phyloP scores from a whole-genome alignment of 2,888 invertebrate species.

The Liopterus haemorrhoidalis region DNA sequence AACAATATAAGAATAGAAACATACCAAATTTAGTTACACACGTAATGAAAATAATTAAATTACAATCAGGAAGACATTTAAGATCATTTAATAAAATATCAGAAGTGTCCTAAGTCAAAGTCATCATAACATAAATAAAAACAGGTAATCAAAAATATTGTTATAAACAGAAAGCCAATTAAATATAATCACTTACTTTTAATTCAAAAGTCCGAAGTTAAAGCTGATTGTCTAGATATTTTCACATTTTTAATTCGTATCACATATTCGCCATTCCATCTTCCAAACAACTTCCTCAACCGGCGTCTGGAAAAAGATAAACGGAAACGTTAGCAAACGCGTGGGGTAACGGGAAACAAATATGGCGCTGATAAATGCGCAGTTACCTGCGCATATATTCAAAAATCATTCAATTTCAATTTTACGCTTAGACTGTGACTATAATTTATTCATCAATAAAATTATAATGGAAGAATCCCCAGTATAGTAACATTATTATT shows the following conservation, averaged over 20 bases:
- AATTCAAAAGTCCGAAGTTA: slow-evolving; percentile 5
- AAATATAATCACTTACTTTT: not conserved
- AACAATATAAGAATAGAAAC: no score
- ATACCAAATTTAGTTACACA: no score
- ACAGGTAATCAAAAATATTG: slow-evolving; percentile 6
- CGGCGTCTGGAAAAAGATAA: slow-evolving; percentile 11
- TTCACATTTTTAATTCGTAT: slow-evolving; percentile 14
- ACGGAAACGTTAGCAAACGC: slow-evolving; percentile 9
- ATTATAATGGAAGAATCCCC: slow-evolving; percentile 15
- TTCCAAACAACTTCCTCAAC: slow-evolving; percentile 6
- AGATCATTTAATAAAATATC: no score
- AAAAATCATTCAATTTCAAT: not conserved
- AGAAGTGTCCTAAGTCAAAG: no score
- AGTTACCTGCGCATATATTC: not conserved
- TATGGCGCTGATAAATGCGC: not conserved
- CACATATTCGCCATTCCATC: slow-evolving; percentile 1
- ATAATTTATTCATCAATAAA: slow-evolving; percentile 15
- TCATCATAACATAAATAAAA: no score
- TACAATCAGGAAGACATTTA: no score
- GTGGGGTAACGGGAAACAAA: slow-evolving; percentile 7
- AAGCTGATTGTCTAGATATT: slow-evolving; percentile 15
- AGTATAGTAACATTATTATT: slow-evolving; percentile 24
- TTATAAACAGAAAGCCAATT: not conserved
- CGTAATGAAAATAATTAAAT: no score
- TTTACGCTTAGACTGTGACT: slow-evolving; percentile 25